A percentile compares a stretch with the other conserved stretches of the same genome.
Evolutionary conservation across 2,797 vertebrate species (phyloP).

Genomic region (Cetoscarus ocellatus): DNA sequence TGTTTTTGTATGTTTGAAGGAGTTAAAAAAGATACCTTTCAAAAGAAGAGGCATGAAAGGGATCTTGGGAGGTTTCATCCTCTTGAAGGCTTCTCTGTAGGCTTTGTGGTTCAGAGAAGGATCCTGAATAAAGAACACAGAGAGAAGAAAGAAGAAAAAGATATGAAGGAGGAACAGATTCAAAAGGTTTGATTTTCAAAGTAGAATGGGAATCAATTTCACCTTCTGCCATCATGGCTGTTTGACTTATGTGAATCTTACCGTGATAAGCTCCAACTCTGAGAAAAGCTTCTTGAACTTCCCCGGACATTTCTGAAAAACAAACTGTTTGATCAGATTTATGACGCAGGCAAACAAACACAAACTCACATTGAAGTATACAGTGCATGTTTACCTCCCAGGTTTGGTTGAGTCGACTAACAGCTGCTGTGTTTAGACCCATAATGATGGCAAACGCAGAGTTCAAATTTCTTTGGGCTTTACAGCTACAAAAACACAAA

Average conservation of each 20-base stretch:
- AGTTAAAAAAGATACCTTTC: slow-evolving; percentile 87
- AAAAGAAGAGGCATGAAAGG: slow-evolving; percentile 98
- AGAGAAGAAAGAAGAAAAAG: background rate
- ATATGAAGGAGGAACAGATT: background rate
- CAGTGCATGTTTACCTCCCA: slow-evolving; percentile 91
- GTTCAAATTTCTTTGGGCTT: slow-evolving; percentile 96
- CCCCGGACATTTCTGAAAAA: slow-evolving; percentile 95
- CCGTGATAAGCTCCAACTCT: slow-evolving; percentile 96
- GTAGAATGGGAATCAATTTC: background rate
- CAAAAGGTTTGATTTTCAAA: background rate
- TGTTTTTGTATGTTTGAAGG: background rate
- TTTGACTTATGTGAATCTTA: slow-evolving; percentile 79
- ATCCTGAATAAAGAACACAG: slow-evolving; percentile 83
- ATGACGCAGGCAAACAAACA: background rate
- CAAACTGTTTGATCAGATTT: slow-evolving; percentile 4
- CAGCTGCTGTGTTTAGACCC: slow-evolving; percentile 96
- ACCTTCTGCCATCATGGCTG: background rate
- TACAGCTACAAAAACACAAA: slow-evolving; percentile 85
- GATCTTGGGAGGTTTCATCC: slow-evolving; percentile 98
- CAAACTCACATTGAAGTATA: background rate
- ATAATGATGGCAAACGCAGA: slow-evolving; percentile 98
- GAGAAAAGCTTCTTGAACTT: slow-evolving; percentile 99
- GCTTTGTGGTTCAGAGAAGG: slow-evolving; percentile 99
- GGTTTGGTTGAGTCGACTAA: slow-evolving; percentile 94
- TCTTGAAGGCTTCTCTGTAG: slow-evolving; percentile 97